Conservation (phyloP, 2,888 invertebrate genomes). For the Dynastes maya region DNA sequence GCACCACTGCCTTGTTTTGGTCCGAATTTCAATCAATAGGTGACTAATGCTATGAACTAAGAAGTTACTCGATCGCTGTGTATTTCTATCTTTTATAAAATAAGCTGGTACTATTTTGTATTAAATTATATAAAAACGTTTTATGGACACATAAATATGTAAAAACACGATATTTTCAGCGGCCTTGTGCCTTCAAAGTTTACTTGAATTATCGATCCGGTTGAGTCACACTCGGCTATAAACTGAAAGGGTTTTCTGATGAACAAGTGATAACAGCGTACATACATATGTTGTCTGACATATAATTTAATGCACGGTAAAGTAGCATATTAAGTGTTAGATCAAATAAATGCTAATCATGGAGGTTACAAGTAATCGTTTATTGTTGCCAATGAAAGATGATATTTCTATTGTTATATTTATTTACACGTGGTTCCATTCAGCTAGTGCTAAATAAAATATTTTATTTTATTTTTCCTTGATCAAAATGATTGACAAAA, state of each 20-base stretch:
- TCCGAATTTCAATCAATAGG: slow-evolving; percentile 37
- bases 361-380: too few species aligned
- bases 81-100: not conserved
- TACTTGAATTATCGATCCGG: slow-evolving; percentile 56
- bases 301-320: not conserved
- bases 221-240: slow-evolving; percentile 53
- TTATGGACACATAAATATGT: slow-evolving; percentile 12
- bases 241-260: slow-evolving; percentile 39
- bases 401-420: too few species aligned
- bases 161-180: not conserved
- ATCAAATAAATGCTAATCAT: too few species aligned
- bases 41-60: not conserved
- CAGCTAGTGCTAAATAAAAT: too few species aligned
- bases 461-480: too few species aligned
- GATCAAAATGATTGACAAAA: too few species aligned
- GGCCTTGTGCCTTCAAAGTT: slow-evolving; percentile 11
- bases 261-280: slow-evolving; percentile 37
- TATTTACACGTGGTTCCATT: too few species aligned
- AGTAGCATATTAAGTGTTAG: too few species aligned
- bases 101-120: not conserved
- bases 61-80: not conserved
- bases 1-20: slow-evolving; percentile 8
- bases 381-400: too few species aligned
- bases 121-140: not conserved
- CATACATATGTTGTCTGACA: slow-evolving; percentile 8